phyloP scores from a whole-genome alignment of 2,888 invertebrate genomes.

The Ellobium chinense region DNA sequence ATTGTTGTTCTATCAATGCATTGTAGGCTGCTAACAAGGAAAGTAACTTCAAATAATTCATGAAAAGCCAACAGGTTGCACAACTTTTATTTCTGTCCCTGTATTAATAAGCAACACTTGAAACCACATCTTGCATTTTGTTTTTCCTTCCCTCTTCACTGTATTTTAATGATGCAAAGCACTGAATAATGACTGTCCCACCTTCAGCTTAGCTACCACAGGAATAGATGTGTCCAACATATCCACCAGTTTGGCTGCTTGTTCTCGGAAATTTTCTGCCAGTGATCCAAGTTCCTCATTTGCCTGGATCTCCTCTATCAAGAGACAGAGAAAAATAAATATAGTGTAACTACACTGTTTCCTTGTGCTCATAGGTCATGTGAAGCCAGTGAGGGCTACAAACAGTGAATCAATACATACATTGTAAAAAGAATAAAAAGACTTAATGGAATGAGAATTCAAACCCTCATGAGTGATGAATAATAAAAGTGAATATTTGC shows the following conservation, averaged over 20 bases:
- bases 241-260: constrained; percentile 78
- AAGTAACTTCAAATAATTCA: no score
- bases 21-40: no score
- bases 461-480: no score
- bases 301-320: constrained; percentile 38
- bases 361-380: neutral
- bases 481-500: no score
- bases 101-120: no score
- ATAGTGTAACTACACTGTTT: neutral
- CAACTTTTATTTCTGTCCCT: no score
- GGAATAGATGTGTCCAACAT: constrained; percentile 80
- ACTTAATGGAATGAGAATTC: neutral
- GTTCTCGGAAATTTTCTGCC: constrained; percentile 79
- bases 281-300: constrained; percentile 75
- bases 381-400: neutral
- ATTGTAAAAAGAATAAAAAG: neutral
- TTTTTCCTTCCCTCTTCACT: no score
- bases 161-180: no score
- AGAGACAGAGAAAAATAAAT: neutral
- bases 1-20: no score
- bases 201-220: constrained; percentile 79
- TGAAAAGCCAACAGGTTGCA: no score
- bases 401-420: neutral
- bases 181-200: no score
- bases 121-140: no score